A percentile compares a stretch with the other conserved stretches of the same genome.
Conservation (phyloP, 2,888 invertebrate genomes). For the Dione juno region DNA sequence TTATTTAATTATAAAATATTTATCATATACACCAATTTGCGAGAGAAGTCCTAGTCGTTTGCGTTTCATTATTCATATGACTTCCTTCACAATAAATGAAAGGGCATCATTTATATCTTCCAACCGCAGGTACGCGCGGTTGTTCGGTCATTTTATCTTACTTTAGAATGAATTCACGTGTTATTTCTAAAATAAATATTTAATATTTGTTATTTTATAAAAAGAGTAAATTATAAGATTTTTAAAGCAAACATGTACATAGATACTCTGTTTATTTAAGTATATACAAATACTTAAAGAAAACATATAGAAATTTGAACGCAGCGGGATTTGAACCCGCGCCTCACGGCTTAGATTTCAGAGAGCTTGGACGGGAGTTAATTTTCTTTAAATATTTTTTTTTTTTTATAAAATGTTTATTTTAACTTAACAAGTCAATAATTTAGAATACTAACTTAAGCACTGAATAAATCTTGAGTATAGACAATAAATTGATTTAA, state of each 20-base stretch:
- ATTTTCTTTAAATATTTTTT: too few species aligned
- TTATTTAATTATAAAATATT: conserved; percentile 14
- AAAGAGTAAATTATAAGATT: not conserved
- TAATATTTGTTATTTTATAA: not conserved
- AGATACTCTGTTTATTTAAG: not conserved
- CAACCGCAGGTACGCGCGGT: conserved; percentile 40
- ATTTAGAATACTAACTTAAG: too few species aligned
- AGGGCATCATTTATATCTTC: conserved; percentile 48
- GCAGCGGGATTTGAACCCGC: too few species aligned
- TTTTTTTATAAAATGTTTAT: too few species aligned
- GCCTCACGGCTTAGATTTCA: too few species aligned
- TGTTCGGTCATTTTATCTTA: conserved; percentile 43
- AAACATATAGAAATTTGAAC: too few species aligned
- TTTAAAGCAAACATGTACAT: not conserved
- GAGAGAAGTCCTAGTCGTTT: conserved; percentile 38
- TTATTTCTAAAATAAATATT: conserved; percentile 1
- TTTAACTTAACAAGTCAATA: too few species aligned
- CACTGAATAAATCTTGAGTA: too few species aligned
- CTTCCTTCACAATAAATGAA: conserved; percentile 49
- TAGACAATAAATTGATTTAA: too few species aligned
- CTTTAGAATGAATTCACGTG: conserved; percentile 23
- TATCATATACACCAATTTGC: conserved; percentile 39
- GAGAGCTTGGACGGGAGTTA: too few species aligned
- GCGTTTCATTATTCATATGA: conserved; percentile 48
- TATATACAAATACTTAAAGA: too few species aligned